Evolutionary conservation across 30 jellyfish, hydroid and myxozoan species (phyloP).

Genomic region (Pelagia noctiluca): DNA sequence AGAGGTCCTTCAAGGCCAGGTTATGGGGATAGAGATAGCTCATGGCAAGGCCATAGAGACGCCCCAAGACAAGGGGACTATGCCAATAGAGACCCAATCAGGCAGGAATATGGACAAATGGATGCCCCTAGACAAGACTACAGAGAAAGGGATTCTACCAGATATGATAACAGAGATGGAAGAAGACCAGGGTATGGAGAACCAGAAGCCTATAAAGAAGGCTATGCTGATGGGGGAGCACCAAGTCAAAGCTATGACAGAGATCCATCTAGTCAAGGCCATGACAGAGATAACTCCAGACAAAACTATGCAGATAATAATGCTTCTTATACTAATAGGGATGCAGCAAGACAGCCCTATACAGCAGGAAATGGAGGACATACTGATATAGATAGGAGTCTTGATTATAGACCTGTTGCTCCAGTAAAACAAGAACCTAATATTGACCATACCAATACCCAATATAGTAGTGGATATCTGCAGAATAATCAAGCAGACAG

Average conservation of each 20-base stretch:
- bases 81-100: neutral
- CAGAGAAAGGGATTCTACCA: slow-evolving; percentile 8
- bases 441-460: too few relatives aligned
- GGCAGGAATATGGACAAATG: neutral
- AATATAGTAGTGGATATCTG: too few relatives aligned
- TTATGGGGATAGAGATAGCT: neutral
- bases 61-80: neutral
- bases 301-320: too few relatives aligned
- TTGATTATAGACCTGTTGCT: too few relatives aligned
- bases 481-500: too few relatives aligned
- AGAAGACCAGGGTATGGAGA: too few relatives aligned
- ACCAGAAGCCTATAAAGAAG: neutral
- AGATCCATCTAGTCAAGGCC: neutral
- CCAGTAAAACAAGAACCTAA: too few relatives aligned
- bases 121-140: neutral
- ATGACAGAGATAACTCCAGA: neutral
- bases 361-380: too few relatives aligned
- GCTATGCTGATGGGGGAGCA: neutral
- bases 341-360: too few relatives aligned
- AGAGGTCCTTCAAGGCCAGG: neutral
- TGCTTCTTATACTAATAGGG: too few relatives aligned
- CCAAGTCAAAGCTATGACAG: neutral
- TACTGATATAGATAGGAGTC: too few relatives aligned
- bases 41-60: neutral
- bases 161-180: too few relatives aligned